Conservation (phyloP, 1,140 invertebrate species). For the Homarus americanus region DNA sequence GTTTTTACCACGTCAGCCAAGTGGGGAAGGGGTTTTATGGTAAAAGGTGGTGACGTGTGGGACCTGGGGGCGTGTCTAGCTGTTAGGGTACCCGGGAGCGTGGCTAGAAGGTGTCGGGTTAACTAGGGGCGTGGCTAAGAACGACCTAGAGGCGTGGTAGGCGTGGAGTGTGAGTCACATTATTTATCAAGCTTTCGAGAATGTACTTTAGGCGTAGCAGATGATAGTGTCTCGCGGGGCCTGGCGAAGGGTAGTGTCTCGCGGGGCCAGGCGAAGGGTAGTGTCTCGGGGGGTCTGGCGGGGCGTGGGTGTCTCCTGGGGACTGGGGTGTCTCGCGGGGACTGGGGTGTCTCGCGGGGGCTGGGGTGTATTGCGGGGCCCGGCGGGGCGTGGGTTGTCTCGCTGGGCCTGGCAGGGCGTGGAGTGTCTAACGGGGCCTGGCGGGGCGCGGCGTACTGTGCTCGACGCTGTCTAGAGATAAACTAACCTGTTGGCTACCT, state of each 20-base stretch:
- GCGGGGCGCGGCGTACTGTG: background rate
- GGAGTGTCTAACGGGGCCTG: background rate
- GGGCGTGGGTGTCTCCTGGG: background rate
- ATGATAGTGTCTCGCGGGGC: background rate
- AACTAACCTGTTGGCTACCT: slow-evolving; percentile 37
- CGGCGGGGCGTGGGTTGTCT: background rate
- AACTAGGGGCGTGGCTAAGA: too few relatives aligned
- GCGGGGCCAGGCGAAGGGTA: background rate
- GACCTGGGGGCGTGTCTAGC: background rate
- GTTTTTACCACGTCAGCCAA: too few relatives aligned
- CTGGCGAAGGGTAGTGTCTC: too few relatives aligned
- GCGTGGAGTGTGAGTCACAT: background rate
- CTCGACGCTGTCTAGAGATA: slow-evolving; percentile 13
- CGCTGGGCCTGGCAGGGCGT: background rate
- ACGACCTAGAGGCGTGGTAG: too few relatives aligned
- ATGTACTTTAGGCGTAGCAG: background rate
- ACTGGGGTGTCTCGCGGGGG: background rate
- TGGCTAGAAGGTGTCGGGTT: background rate
- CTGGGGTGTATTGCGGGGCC: background rate
- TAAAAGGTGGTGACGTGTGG: too few relatives aligned
- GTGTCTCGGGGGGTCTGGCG: background rate
- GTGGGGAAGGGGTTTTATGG: too few relatives aligned
- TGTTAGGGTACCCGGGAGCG: background rate
- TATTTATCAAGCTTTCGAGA: too few relatives aligned
- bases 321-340: background rate